phyloP scores from a whole-genome alignment of 92 coral and sea anemone species.

The Isaurus tuberculatus region DNA sequence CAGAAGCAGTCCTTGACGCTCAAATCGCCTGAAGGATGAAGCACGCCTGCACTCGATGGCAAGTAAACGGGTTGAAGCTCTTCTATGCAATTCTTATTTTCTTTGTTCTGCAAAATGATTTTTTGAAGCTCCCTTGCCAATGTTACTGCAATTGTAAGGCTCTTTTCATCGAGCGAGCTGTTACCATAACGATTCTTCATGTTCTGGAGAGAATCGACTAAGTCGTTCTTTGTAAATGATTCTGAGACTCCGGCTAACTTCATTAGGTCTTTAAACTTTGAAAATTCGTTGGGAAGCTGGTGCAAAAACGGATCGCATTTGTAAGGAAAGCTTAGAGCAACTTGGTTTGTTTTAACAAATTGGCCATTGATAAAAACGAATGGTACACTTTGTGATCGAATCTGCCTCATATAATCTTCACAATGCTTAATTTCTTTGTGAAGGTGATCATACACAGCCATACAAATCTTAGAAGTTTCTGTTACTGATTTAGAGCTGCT shows the following conservation, averaged over 20 bases:
- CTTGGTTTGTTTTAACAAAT: conserved; percentile 54
- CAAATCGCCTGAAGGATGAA: conserved; percentile 55
- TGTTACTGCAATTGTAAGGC: conserved; percentile 10
- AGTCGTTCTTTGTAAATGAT: conserved; percentile 62
- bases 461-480: too few relatives aligned
- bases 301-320: conserved; percentile 67
- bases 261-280: conserved; percentile 45
- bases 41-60: conserved; percentile 62
- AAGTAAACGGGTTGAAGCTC: conserved; percentile 38
- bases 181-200: conserved; percentile 20
- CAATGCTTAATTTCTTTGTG: neutral
- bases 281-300: conserved; percentile 46
- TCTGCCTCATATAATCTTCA: neutral
- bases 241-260: conserved; percentile 55
- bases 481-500: neutral
- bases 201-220: conserved; percentile 38
- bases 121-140: conserved; percentile 6
- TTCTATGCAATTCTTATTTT: neutral
- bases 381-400: conserved; percentile 14
- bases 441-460: too few relatives aligned
- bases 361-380: conserved; percentile 55
- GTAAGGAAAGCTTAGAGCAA: conserved; percentile 50
- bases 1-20: conserved; percentile 77
- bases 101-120: neutral
- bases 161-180: conserved; percentile 8